These are phyloP conservation scores for Cassiopea xamachana DNA, from an alignment of 30 jellyfish, hydroid and myxozoan species.

Conservation along the genomic window DNA sequence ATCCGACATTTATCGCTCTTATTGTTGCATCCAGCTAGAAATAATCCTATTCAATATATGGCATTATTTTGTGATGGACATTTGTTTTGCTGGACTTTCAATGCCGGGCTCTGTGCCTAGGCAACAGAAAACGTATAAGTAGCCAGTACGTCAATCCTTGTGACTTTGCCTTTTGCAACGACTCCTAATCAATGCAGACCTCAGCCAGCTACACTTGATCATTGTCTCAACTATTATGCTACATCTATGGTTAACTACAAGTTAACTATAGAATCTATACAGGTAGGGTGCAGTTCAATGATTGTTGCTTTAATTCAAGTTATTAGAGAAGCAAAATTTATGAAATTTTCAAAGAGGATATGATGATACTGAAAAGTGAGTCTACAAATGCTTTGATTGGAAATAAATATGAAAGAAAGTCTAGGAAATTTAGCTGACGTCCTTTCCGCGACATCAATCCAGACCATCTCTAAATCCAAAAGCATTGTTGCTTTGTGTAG, in stretches of 20 bases:
- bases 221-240: no score
- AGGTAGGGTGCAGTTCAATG: no score
- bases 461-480: neutral
- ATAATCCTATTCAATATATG: neutral
- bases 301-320: no score
- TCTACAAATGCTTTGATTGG: no score
- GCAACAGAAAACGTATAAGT: neutral
- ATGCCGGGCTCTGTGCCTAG: neutral
- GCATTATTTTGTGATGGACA: neutral
- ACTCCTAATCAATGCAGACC: no score
- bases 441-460: neutral
- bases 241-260: no score
- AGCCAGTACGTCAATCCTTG: neutral
- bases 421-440: neutral
- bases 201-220: no score
- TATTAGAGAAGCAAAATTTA: no score
- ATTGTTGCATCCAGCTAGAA: neutral
- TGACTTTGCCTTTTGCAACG: no score
- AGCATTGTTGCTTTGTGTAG: neutral
- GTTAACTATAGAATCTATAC: no score
- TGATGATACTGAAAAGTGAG: neutral
- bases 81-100: constrained; percentile 2
- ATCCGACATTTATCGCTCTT: neutral
- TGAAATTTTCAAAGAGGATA: neutral
- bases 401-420: no score